Evolutionary conservation across 2,888 invertebrate species (phyloP).

Genomic region (Drosophila stalkeri): DNA sequence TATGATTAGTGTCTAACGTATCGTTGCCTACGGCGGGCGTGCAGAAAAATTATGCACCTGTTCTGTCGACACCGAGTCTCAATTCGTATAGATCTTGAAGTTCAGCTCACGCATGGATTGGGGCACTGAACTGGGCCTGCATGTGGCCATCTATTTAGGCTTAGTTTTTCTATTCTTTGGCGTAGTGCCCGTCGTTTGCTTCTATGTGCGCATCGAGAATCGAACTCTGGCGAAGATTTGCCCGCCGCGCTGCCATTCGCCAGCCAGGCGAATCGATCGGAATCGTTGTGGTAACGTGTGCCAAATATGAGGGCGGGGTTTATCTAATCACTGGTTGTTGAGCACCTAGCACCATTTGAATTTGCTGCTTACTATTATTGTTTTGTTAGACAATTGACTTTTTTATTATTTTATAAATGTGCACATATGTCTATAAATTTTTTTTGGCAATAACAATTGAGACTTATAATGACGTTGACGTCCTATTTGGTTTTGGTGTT

Average conservation of each 20-base stretch:
- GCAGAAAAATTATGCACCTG: constrained; percentile 34
- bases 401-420: background rate
- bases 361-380: constrained; percentile 7
- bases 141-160: constrained; percentile 54
- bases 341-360: constrained; percentile 27
- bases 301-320: constrained; percentile 42
- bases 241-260: constrained; percentile 43
- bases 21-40: constrained; percentile 47
- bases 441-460: constrained; percentile 19
- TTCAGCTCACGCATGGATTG: constrained; percentile 36
- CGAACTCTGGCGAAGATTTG: constrained; percentile 65
- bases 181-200: constrained; percentile 70
- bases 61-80: background rate
- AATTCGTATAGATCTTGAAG: background rate
- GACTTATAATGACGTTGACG: constrained; percentile 59
- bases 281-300: constrained; percentile 68
- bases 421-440: background rate
- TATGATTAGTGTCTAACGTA: constrained; percentile 46
- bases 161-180: constrained; percentile 59
- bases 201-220: constrained; percentile 66
- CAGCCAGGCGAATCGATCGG: constrained; percentile 30
- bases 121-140: constrained; percentile 38
- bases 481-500: constrained; percentile 47
- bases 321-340: constrained; percentile 61
- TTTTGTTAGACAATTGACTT: constrained; percentile 13